Percentiles rank a stretch among this genome's conserved stretches.
Evolutionary conservation across 1,140 invertebrate species (phyloP).

Genomic region (Calephelis nemesis): DNA sequence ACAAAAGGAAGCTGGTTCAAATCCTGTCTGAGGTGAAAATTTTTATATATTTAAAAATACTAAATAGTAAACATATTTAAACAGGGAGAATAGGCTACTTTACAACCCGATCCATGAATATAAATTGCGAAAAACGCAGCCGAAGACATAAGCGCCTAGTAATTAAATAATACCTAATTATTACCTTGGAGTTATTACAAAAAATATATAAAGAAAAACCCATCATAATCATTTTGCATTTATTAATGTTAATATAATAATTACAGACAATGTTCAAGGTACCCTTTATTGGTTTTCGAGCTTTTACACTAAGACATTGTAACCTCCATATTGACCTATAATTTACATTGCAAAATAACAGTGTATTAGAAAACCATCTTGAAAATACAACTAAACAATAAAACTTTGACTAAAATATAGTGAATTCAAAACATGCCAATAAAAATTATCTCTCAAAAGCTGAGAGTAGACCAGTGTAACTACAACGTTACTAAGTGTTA

Average conservation of each 20-base stretch:
- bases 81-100: too few species aligned
- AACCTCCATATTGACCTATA: conserved; percentile 67
- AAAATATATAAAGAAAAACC: conserved; percentile 35
- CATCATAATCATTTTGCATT: conserved; percentile 61
- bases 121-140: too few species aligned
- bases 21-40: too few species aligned
- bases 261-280: conserved; percentile 80
- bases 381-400: conserved; percentile 63
- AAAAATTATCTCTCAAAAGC: conserved; percentile 37
- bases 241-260: conserved; percentile 78
- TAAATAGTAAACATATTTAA: too few species aligned
- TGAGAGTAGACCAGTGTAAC: not conserved
- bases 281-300: conserved; percentile 78
- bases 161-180: too few species aligned
- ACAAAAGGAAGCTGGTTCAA: too few species aligned
- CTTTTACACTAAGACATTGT: conserved; percentile 75
- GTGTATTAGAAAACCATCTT: conserved; percentile 57
- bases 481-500: not conserved
- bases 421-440: conserved; percentile 72
- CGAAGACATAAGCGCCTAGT: too few species aligned
- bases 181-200: not conserved
- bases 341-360: conserved; percentile 75
- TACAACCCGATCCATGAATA: too few species aligned
- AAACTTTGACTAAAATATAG: conserved; percentile 73
- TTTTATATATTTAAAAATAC: too few species aligned